phyloP scores from a whole-genome alignment of 2,113 vertebrate genomes.

The Gallinago media region DNA sequence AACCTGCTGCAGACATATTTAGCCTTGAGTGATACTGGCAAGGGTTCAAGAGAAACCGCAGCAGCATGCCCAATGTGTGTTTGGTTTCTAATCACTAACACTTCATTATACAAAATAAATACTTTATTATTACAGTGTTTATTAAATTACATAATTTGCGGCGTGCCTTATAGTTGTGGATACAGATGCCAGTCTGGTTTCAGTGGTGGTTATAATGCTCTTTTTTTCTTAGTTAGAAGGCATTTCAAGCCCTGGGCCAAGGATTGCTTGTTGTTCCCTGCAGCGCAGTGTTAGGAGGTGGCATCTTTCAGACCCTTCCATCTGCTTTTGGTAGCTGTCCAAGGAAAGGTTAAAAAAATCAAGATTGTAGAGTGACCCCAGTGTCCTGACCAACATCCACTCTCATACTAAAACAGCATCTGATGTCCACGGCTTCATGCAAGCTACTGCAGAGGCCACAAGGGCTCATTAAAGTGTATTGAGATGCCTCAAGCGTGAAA shows the following conservation, averaged over 20 bases:
- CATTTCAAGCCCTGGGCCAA: neutral
- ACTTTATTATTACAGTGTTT: slow-evolving; percentile 73
- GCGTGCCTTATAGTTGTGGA: slow-evolving; percentile 19
- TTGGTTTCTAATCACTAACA: slow-evolving; percentile 74
- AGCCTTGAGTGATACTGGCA: slow-evolving; percentile 74
- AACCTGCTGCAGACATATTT: slow-evolving; percentile 66
- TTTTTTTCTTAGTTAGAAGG: neutral
- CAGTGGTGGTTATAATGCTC: neutral
- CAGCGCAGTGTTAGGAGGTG: slow-evolving; percentile 14
- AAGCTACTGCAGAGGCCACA: neutral
- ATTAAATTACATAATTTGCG: slow-evolving; percentile 69
- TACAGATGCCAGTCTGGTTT: slow-evolving; percentile 60
- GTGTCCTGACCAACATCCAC: slow-evolving; percentile 32
- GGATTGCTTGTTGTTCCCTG: neutral
- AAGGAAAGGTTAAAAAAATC: slow-evolving; percentile 53
- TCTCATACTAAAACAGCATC: neutral
- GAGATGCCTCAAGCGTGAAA: slow-evolving; percentile 57
- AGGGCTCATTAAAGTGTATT: slow-evolving; percentile 48
- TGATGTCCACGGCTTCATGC: neutral
- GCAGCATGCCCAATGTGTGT: slow-evolving; percentile 61
- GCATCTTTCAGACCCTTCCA: neutral
- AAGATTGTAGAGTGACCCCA: neutral
- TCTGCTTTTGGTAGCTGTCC: slow-evolving; percentile 35
- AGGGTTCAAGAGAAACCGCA: slow-evolving; percentile 73
- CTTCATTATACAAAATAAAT: slow-evolving; percentile 77